Evolutionary conservation across 2,888 invertebrate genomes (phyloP), one percentile per base, ranked within the genome.

Genomic region (Conus canariensis): DNA sequence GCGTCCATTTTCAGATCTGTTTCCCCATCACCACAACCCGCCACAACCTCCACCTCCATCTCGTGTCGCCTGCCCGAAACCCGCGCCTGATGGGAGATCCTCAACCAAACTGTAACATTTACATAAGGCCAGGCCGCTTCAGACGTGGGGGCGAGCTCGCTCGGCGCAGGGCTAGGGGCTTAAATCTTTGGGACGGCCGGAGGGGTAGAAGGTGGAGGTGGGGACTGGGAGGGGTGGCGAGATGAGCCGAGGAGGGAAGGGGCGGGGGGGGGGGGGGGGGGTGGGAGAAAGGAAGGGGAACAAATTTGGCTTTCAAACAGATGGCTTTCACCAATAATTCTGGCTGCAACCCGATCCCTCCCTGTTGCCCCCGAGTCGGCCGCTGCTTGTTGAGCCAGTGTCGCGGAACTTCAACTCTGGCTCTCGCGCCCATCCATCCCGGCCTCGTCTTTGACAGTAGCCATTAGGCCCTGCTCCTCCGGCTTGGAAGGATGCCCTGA

Each of bases 261-360:
- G 77, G 14, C 6, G 45, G 12, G 30, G 30, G 6, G 77, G 16
- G 30, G 45, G 25, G 30, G 30, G 12, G 30, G 45, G 22, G 70
- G 22, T 19, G 16, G 14, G 8, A 19, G 25, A 5, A 25, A 22
- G 10, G 56, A 10, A n/a, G 59, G 85, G 64, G 86, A 89, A 89
- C 89, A 89, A 89, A 89, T 89, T 89, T 85, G 89, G 89, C 89
- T 85, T 89, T 89, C 89, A 89, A 89, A 89, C 89, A 85, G 89
- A 89, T 83, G 89, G 85, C 89, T 89, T 89, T 89, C 89, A 85
- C 74, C 89, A 89, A 89, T 89, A 89, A 89, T 74, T 89, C 89
- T 89, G 89, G 67, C 89, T 70, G 89, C 89, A 89, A 89, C 85
- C 89, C 83, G 89, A 89, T 85, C 85, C 85, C 85, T 89, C 89